Conservation (phyloP, 2,113 vertebrate species). For the Saguinus imperator region DNA sequence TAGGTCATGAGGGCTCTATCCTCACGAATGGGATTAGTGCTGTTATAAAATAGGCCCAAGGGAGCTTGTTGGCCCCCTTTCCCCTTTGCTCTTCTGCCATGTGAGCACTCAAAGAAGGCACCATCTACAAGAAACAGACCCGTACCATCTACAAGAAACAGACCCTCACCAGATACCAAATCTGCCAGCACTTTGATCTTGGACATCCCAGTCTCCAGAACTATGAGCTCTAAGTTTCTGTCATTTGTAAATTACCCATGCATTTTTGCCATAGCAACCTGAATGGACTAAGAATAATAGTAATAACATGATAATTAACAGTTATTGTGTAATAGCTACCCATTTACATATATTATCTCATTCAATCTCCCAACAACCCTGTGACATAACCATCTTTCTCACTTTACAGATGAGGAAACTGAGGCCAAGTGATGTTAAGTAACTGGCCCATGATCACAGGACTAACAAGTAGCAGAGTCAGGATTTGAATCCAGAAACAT, state of each 20-base stretch:
- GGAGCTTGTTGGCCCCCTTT: not conserved
- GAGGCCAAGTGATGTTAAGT: not conserved
- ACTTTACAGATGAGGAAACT: not conserved
- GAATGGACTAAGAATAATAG: not conserved
- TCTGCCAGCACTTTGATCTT: not conserved
- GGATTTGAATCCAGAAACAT: not conserved
- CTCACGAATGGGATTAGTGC: not conserved
- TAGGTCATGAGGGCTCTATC: no score
- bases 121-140: not conserved
- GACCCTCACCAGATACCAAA: not conserved
- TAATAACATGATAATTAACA: not conserved
- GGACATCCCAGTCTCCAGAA: not conserved
- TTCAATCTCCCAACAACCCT: not conserved
- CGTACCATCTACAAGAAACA: not conserved
- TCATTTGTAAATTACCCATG: not conserved
- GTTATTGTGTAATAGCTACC: not conserved
- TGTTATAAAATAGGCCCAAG: not conserved
- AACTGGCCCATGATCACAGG: not conserved
- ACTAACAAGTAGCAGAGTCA: not conserved
- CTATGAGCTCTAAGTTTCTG: not conserved
- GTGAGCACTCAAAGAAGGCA: not conserved
- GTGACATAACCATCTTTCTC: not conserved
- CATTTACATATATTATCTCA: not conserved
- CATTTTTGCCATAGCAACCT: not conserved
- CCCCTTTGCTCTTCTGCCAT: not conserved